phyloP scores from a whole-genome alignment of 1,140 invertebrate species.

The Ditylenchus dipsaci region DNA sequence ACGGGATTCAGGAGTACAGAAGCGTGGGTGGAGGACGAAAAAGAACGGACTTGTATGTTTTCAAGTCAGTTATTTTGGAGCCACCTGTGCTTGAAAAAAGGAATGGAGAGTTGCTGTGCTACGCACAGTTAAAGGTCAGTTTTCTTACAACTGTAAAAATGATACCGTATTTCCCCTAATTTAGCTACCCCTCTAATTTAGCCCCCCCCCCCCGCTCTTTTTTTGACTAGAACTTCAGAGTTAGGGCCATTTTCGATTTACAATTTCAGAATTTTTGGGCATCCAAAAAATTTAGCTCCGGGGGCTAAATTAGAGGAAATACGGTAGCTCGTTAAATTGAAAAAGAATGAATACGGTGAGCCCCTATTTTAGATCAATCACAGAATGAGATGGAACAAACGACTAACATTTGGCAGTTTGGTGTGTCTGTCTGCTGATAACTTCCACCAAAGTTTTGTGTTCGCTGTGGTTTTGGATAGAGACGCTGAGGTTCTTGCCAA shows the following conservation, averaged over 20 bases:
- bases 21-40: not conserved
- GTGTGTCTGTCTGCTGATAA: slow-evolving; percentile 69
- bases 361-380: no score
- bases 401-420: slow-evolving; percentile 71
- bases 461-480: slow-evolving; percentile 67
- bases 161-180: no score
- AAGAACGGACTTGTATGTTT: not conserved
- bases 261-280: no score
- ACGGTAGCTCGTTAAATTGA: no score
- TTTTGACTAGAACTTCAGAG: no score
- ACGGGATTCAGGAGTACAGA: slow-evolving; percentile 56
- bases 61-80: not conserved
- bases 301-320: no score
- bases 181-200: no score
- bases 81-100: not conserved
- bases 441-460: slow-evolving; percentile 66
- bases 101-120: not conserved
- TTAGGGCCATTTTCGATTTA: no score
- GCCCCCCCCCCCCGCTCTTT: no score
- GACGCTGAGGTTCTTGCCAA: slow-evolving; percentile 59
- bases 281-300: no score
- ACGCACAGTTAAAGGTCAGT: not conserved
- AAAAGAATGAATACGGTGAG: no score
- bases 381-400: slow-evolving; percentile 60
- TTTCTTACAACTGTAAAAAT: no score